phyloP scores from a whole-genome alignment of 2,797 vertebrate species.

The Xyrichtys novacula region DNA sequence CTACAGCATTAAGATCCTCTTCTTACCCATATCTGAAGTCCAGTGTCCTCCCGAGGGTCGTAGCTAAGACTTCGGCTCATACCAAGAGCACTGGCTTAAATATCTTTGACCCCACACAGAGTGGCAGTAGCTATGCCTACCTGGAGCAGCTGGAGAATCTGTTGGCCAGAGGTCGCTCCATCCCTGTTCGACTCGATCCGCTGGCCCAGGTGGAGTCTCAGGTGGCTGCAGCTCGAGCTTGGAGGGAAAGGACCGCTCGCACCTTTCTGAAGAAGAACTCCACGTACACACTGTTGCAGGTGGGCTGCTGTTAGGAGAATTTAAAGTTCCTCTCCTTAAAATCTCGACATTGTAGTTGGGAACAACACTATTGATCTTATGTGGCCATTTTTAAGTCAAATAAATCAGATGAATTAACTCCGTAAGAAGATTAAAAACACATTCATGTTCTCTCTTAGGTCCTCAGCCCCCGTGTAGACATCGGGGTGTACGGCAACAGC shows the following conservation, averaged over 20 bases:
- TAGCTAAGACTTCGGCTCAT: not conserved
- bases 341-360: too few relatives aligned
- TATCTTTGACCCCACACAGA: constrained; percentile 75
- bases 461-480: constrained; percentile 94
- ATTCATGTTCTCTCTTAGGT: constrained; percentile 81
- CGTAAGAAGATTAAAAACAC: too few relatives aligned
- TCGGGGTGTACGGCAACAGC: constrained; percentile 95
- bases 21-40: not conserved
- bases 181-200: constrained; percentile 93
- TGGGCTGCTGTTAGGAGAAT: constrained; percentile 55
- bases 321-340: not conserved
- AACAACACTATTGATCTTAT: too few relatives aligned
- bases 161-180: constrained; percentile 92
- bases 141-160: constrained; percentile 95
- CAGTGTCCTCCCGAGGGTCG: not conserved
- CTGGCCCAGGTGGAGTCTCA: constrained; percentile 96
- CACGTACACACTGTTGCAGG: constrained; percentile 94
- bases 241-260: constrained; percentile 95
- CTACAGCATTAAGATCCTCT: not conserved
- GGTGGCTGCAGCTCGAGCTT: constrained; percentile 93
- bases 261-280: constrained; percentile 99
- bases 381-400: too few relatives aligned
- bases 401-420: too few relatives aligned
- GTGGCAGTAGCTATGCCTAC: constrained; percentile 93
- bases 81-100: not conserved